Base-by-base conservation (phyloP, 2,888 invertebrate genomes). In the Elgonia sp. region DNA sequence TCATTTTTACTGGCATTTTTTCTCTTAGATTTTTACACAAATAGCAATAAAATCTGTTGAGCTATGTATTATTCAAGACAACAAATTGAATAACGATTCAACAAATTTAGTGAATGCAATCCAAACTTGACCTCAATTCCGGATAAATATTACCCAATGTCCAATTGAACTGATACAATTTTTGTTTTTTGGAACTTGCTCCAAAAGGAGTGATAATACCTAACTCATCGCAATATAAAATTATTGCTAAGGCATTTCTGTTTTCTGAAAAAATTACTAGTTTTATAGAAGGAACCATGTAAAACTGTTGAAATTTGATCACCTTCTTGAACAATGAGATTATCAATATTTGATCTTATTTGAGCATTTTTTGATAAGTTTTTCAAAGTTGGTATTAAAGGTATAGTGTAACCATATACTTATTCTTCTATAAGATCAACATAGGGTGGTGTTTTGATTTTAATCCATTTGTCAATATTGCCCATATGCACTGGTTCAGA, bases 201-300 rank as follows among this genome's bases (percentile, higher is more conserved):
- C 84, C 87, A 0, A 87, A n/a, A 84, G 84, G 8, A 18, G 76
- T 87, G 0, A 76, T 50, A 12, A 80, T 67, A 57, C 50, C 70
- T 57, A 80, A n/a, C 20, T 87, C 80, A 14, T 87, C 91, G 39
- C 85, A 86, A 75, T 91, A 91, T 3, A 91, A 63, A 29, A 91
- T 89, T 57, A 92, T 86, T 39, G 89, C 89, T 55, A 91, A 65
- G 46, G 86, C 73, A 65, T 88, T 89, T 37, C 60, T 60, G 65
- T 89, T 82, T 16, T 84, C 18, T 39, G 70, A 50, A 90, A 91
- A 83, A 87, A 90, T n/a, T n/a, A n/a, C n/a, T n/a, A n/a, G n/a
- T n/a, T n/a, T n/a, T n/a, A 20, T 67, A 67, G 18, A 18, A 42
- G 9, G 18, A 18, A 2, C 65, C 65, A 67, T 67, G 42, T 18